Percentiles rank a stretch among this genome's conserved stretches.
Conservation (phyloP, 2,888 invertebrate species). For the Alloplasta piceator region DNA sequence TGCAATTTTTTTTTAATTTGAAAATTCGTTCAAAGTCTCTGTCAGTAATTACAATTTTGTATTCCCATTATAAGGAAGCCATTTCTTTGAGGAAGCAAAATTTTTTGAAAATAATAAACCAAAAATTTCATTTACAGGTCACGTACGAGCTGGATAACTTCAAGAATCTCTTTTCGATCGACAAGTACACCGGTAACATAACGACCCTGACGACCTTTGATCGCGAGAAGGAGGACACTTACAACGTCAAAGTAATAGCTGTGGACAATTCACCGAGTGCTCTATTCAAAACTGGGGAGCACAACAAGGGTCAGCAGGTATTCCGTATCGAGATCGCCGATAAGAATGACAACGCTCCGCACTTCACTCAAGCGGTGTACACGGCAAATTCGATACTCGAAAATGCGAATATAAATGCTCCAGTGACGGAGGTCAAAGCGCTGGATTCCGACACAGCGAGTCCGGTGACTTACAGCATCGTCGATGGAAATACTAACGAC, state of each 20-base stretch:
- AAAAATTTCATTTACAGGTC: slow-evolving; percentile 82
- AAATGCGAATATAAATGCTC: slow-evolving; percentile 92
- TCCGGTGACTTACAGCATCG: slow-evolving; percentile 93
- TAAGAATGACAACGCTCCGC: slow-evolving; percentile 97
- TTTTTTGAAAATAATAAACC: too few relatives aligned
- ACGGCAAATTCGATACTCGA: slow-evolving; percentile 91
- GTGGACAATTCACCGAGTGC: slow-evolving; percentile 95
- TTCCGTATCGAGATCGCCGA: slow-evolving; percentile 97
- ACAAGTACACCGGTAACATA: slow-evolving; percentile 93
- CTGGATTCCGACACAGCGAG: slow-evolving; percentile 94
- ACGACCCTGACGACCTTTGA: slow-evolving; percentile 93
- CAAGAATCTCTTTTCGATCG: slow-evolving; percentile 91
- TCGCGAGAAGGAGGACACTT: slow-evolving; percentile 92
- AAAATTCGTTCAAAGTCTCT: too few relatives aligned
- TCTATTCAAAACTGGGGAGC: slow-evolving; percentile 86
- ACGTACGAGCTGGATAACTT: slow-evolving; percentile 90
- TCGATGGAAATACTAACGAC: slow-evolving; percentile 92
- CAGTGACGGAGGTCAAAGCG: slow-evolving; percentile 95
- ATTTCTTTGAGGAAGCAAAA: too few relatives aligned
- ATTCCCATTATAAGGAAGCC: too few relatives aligned
- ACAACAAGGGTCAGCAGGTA: slow-evolving; percentile 91
- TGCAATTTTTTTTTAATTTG: too few relatives aligned
- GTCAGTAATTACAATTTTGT: not conserved
- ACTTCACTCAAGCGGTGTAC: slow-evolving; percentile 91
- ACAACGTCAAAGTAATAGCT: slow-evolving; percentile 95